Percentiles rank a stretch among this genome's conserved stretches.
Conservation (phyloP, 1,140 invertebrate species). For the Heterodera schachtii region DNA sequence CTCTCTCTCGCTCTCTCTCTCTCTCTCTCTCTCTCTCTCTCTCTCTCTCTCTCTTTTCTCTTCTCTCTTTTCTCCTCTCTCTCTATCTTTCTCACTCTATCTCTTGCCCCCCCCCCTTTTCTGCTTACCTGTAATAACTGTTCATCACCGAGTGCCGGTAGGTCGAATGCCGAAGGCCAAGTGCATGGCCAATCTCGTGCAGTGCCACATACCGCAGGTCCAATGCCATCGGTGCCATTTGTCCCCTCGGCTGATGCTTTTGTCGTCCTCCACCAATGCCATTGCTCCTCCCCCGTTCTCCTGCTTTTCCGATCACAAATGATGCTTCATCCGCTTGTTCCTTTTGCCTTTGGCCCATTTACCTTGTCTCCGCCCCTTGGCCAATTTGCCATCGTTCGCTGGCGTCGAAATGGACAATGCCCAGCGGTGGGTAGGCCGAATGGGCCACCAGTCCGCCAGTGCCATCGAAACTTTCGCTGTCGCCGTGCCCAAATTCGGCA, state of each 20-base stretch:
- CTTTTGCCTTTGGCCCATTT: too few relatives aligned
- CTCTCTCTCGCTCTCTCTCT: too few relatives aligned
- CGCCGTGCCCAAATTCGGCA: conserved; percentile 28
- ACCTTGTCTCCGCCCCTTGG: neutral
- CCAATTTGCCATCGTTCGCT: conserved; percentile 21
- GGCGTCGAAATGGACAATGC: conserved; percentile 36
- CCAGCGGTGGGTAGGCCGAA: conserved; percentile 36
- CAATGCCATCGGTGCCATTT: neutral
- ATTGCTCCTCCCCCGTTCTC: neutral
- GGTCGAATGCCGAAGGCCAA: conserved; percentile 46
- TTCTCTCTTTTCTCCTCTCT: too few relatives aligned
- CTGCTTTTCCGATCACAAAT: too few relatives aligned
- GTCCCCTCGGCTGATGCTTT: too few relatives aligned
- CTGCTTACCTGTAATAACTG: conserved; percentile 46
- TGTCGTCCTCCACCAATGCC: neutral
- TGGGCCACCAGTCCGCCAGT: conserved; percentile 37
- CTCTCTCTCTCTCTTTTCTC: too few relatives aligned
- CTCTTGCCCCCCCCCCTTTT: conserved; percentile 31
- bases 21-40: too few relatives aligned
- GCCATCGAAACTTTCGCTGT: conserved; percentile 35
- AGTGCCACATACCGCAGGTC: conserved; percentile 39
- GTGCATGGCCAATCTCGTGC: conserved; percentile 54
- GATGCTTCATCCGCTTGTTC: too few relatives aligned
- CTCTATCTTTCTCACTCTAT: too few relatives aligned
- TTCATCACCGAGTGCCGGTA: conserved; percentile 51